Evolutionary conservation across 2,113 vertebrate species (phyloP), one percentile per base, ranked within the genome.

Genomic region (Oophaga pumilio): DNA sequence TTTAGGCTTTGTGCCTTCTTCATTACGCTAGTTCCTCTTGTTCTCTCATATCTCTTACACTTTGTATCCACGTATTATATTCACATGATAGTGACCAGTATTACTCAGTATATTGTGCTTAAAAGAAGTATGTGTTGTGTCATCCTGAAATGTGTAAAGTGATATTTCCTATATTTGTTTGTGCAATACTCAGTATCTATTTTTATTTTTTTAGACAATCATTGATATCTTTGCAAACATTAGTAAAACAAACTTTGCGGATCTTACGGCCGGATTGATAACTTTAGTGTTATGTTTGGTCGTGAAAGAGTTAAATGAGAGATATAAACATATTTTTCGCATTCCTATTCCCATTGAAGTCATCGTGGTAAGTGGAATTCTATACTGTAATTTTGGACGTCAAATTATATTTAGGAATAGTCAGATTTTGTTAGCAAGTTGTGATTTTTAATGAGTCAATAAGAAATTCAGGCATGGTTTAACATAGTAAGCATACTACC

Each of bases 271-370:
- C 90, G 96, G 95, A 52, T 90, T 97, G 87, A 89, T 97, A 76
- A 97, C 96, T 83, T 95, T 97, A 88, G 88, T 95, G 82, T 69
- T 95, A 80, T 96, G 96, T 80, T 92, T 96, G 93, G 90, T 88
- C 49, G 96, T 96, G 88, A 97, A 97, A 89, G 96, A 97, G 92
- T 84, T 97, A 91, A 97, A 96, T 0, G 91, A 95, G 85, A 94
- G 93, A 81, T 96, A 92, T 93, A 96, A 95, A 90, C 94, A 96
- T 91, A 96, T 93, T 93, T 95, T 97, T 85, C 96, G 94, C 4
- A 87, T 96, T 66, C 95, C 96, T 33, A 96, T 97, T 91, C 96
- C 96, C 57, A 94, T 97, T 90, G 96, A 97, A 95, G 95, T 97
- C 17, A 94, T 97, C 91, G 95, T 96, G 96, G 96, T 97, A 95